phyloP scores from a whole-genome alignment of 1,140 invertebrate genomes.

The Atta cephalotes region DNA sequence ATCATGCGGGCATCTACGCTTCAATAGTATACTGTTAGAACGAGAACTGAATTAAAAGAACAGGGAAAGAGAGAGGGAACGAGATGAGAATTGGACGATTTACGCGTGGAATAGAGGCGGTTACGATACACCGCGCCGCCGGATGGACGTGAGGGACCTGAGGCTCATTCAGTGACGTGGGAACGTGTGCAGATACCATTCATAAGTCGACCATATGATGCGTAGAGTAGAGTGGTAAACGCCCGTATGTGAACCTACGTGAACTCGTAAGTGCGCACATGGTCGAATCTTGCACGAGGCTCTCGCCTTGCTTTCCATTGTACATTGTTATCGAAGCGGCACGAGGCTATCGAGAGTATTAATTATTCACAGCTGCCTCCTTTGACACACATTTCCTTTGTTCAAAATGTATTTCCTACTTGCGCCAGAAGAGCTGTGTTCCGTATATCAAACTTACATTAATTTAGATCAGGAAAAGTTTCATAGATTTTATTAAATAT shows the following conservation, averaged over 20 bases:
- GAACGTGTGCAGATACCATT: constrained; percentile 79
- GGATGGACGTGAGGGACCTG: constrained; percentile 73
- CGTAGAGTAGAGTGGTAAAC: constrained; percentile 34
- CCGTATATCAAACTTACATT: neutral
- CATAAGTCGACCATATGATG: constrained; percentile 73
- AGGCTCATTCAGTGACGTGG: constrained; percentile 79
- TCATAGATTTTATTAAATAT: neutral
- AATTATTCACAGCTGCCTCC: constrained; percentile 46
- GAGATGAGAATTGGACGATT: constrained; percentile 74
- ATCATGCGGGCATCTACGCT: constrained; percentile 12
- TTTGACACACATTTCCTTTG: neutral
- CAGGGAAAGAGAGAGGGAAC: constrained; percentile 16
- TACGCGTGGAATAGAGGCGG: constrained; percentile 72
- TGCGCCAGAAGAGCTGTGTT: neutral
- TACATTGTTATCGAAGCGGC: constrained; percentile 52
- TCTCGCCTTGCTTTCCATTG: constrained; percentile 20
- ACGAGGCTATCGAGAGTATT: constrained; percentile 27
- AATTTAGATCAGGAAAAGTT: neutral
- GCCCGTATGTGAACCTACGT: constrained; percentile 34
- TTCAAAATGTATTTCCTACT: neutral
- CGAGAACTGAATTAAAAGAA: constrained; percentile 27
- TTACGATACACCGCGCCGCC: constrained; percentile 65
- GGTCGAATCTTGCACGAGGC: constrained; percentile 33
- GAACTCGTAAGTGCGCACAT: constrained; percentile 54
- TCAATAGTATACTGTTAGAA: constrained; percentile 27